phyloP scores from a whole-genome alignment of 2,113 vertebrate species.

The Pelecanus crispus region DNA sequence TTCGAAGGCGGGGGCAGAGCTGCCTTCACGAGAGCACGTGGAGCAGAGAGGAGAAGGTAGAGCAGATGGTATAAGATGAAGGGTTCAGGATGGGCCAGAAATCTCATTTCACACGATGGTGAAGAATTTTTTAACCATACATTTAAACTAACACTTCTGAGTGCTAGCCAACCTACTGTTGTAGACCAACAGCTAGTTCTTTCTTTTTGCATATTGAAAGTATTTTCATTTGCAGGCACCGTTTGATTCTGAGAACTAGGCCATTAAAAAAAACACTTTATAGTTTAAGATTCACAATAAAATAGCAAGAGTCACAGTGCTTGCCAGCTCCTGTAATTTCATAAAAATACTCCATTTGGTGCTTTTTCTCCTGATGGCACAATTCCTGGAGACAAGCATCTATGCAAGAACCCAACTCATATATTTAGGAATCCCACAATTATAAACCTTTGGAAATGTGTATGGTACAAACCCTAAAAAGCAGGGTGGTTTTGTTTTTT shows the following conservation, averaged over 20 bases:
- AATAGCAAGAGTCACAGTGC: background rate
- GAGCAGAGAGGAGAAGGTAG: background rate
- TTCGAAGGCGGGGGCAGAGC: background rate
- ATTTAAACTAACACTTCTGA: background rate
- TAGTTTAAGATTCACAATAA: constrained; percentile 13
- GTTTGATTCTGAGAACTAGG: background rate
- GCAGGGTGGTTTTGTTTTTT: background rate
- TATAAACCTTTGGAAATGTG: background rate
- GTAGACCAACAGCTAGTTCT: background rate
- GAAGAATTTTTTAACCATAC: background rate
- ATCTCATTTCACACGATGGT: background rate
- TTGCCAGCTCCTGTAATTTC: constrained; percentile 26
- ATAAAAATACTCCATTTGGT: background rate
- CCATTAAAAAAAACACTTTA: background rate
- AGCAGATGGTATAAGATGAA: background rate
- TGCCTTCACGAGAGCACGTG: background rate
- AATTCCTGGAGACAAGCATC: background rate
- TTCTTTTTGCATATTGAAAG: background rate
- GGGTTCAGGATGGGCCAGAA: background rate
- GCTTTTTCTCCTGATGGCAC: background rate
- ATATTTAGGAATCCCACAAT: background rate
- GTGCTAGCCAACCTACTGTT: background rate
- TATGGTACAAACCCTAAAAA: background rate
- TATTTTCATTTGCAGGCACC: background rate
- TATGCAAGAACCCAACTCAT: background rate